Conservation (phyloP, 1,140 invertebrate genomes). For the Adelges cooleyi region DNA sequence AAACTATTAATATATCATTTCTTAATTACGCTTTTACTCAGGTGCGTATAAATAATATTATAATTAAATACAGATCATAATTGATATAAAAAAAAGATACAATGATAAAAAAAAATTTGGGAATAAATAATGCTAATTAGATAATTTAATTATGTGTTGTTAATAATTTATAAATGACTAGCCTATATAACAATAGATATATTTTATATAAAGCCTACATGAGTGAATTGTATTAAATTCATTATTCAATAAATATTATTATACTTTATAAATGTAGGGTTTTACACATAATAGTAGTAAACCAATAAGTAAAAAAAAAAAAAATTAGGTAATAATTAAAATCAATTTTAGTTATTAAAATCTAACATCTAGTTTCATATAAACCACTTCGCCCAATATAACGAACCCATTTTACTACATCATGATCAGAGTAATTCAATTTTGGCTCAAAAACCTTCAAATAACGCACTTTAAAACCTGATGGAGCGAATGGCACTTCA, state of each 20-base stretch:
- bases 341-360: neutral
- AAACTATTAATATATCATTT: no score
- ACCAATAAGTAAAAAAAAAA: neutral
- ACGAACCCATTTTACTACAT: conserved; percentile 99
- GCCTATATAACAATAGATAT: neutral
- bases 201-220: neutral
- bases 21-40: no score
- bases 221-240: neutral
- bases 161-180: neutral
- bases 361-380: conserved; percentile 96
- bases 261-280: neutral
- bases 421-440: conserved; percentile 98
- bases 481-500: conserved; percentile 89
- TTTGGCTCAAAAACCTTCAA: conserved; percentile 99
- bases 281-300: neutral
- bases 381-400: conserved; percentile 98
- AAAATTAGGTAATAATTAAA: no score
- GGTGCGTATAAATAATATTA: no score
- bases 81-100: no score
- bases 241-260: neutral
- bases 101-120: no score
- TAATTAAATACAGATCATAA: no score
- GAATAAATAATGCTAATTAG: no score
- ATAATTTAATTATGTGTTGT: no score
- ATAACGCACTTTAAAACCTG: conserved; percentile 97